These are phyloP conservation scores for Acrobasis consociella DNA, from an alignment of 2,888 invertebrate genomes.

Conservation along the genomic window DNA sequence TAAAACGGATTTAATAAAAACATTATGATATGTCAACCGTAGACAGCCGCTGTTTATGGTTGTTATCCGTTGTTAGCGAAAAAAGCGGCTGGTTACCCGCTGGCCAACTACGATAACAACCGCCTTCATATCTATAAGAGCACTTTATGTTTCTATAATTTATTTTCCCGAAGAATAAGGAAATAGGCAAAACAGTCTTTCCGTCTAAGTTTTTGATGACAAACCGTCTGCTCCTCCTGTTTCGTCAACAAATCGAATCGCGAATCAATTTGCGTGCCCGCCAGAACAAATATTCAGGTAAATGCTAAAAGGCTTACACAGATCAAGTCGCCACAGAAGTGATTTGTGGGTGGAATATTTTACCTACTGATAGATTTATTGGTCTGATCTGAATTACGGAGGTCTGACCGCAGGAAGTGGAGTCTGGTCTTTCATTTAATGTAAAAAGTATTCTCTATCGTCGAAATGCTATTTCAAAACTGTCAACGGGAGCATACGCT, in stretches of 20 bases:
- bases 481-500: too few species aligned
- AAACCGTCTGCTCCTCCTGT: constrained; percentile 32
- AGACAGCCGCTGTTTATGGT: too few species aligned
- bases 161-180: background rate
- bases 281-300: constrained; percentile 66
- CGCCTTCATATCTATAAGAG: too few species aligned
- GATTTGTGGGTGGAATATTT: constrained; percentile 11
- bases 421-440: background rate
- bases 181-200: background rate
- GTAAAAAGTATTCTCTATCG: too few species aligned
- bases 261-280: constrained; percentile 64
- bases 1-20: too few species aligned
- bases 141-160: background rate
- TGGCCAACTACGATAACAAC: too few species aligned
- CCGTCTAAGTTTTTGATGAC: constrained; percentile 6
- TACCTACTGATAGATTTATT: constrained; percentile 12
- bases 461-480: too few species aligned
- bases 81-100: too few species aligned
- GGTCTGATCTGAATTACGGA: background rate
- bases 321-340: constrained; percentile 34
- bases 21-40: too few species aligned
- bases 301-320: constrained; percentile 53
- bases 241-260: constrained; percentile 57
- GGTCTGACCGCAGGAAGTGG: background rate
- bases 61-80: too few species aligned